phyloP scores from a whole-genome alignment of 1,140 invertebrate genomes.

The Muscidifurax raptorellus region DNA sequence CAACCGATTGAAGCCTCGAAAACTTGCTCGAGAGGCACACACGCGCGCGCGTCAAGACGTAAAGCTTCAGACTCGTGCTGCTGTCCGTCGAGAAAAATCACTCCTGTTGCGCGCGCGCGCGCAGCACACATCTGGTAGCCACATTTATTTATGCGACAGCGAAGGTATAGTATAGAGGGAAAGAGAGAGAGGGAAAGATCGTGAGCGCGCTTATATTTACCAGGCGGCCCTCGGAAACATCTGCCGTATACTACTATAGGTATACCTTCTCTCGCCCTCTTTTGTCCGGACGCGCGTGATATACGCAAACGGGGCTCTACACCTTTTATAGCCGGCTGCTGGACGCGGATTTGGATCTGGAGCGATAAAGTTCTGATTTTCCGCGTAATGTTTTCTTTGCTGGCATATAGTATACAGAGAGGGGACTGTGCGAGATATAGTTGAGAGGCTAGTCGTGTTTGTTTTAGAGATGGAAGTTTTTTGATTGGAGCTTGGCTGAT shows the following conservation, averaged over 20 bases:
- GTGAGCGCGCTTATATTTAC: slow-evolving; percentile 30
- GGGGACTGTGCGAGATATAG: no score
- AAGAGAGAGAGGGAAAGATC: neutral
- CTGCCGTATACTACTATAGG: neutral
- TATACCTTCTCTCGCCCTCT: neutral
- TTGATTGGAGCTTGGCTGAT: no score
- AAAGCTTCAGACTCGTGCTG: neutral
- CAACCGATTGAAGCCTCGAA: neutral
- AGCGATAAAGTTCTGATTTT: neutral
- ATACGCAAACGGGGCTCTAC: neutral
- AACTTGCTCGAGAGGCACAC: neutral
- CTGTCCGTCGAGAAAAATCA: slow-evolving; percentile 42
- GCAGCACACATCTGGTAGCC: slow-evolving; percentile 60
- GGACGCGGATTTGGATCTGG: neutral
- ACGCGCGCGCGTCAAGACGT: no score
- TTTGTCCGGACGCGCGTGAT: neutral
- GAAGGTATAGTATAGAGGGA: neutral
- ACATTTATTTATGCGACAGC: slow-evolving; percentile 60
- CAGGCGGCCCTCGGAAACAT: slow-evolving; percentile 17
- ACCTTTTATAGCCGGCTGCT: neutral
- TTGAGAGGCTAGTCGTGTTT: no score
- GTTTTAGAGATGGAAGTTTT: no score
- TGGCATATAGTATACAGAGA: no score
- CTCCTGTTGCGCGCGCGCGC: neutral
- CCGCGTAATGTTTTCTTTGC: neutral